A percentile compares a stretch with the other conserved stretches of the same genome.
Evolutionary conservation across 2,113 vertebrate genomes (phyloP).

Genomic region (Prochilodus magdalenae): DNA sequence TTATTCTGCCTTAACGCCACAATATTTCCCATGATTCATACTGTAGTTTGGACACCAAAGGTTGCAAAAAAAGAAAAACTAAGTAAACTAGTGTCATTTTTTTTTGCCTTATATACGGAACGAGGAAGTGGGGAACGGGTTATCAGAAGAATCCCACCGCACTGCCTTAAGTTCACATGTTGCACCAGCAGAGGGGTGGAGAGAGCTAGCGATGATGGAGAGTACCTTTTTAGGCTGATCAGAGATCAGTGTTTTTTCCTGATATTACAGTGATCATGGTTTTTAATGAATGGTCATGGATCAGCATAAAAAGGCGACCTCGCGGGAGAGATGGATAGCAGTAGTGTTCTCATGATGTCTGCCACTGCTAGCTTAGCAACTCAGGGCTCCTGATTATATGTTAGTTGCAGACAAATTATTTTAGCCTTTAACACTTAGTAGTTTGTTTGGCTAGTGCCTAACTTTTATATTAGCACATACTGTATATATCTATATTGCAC

Average conservation of each 20-base stretch:
- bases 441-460: neutral
- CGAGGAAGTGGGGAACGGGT: slow-evolving; percentile 1
- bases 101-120: slow-evolving; percentile 55
- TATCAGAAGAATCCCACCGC: slow-evolving; percentile 45
- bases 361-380: neutral
- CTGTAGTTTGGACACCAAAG: slow-evolving; percentile 57
- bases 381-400: slow-evolving; percentile 28
- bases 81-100: slow-evolving; percentile 42
- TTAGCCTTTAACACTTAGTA: neutral
- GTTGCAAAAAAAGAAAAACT: slow-evolving; percentile 23
- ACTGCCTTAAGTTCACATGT: slow-evolving; percentile 58
- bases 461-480: neutral
- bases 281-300: neutral
- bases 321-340: neutral
- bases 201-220: slow-evolving; percentile 2
- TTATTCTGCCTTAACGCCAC: slow-evolving; percentile 59
- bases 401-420: neutral
- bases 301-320: neutral
- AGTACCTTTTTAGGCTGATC: slow-evolving; percentile 18
- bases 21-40: slow-evolving; percentile 41
- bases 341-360: slow-evolving; percentile 16
- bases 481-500: neutral
- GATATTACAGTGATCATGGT: neutral
- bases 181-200: slow-evolving; percentile 43
- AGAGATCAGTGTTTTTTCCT: neutral